Conservation (phyloP, 2,113 vertebrate species). For the Centropus unirufus region DNA sequence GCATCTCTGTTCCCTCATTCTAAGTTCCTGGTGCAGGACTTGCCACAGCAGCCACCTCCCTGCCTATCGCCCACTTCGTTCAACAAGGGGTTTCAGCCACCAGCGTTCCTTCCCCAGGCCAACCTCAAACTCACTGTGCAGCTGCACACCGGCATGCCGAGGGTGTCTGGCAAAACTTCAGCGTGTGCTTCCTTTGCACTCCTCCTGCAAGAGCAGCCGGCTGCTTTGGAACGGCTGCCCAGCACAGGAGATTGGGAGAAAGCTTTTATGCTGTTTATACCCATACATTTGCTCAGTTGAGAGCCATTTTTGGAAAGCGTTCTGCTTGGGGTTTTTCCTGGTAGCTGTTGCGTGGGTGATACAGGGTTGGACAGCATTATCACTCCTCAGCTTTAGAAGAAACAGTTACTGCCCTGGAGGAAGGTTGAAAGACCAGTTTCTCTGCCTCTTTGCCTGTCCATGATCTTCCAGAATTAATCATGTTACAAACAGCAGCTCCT, state of each 20-base stretch:
- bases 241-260: background rate
- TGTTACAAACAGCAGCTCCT: background rate
- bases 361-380: background rate
- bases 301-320: background rate
- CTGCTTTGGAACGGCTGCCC: background rate
- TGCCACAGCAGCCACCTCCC: background rate
- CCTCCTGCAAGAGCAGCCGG: background rate
- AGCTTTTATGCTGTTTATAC: background rate
- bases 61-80: background rate
- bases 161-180: background rate
- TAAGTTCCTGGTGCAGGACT: background rate
- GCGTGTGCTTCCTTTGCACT: rapidly evolving
- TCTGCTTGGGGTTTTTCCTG: background rate
- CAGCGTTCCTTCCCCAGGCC: background rate
- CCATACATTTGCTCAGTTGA: background rate
- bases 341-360: background rate
- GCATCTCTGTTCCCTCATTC: background rate
- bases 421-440: background rate
- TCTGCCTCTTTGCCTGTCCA: background rate
- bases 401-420: background rate
- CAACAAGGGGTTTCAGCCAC: background rate
- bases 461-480: constrained; percentile 17
- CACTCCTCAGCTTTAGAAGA: background rate
- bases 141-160: rapidly evolving
- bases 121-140: background rate